A percentile compares a stretch with the other conserved stretches of the same genome.
Evolutionary conservation across 2,113 vertebrate genomes (phyloP).

Genomic region (Ammodytes marinus): DNA sequence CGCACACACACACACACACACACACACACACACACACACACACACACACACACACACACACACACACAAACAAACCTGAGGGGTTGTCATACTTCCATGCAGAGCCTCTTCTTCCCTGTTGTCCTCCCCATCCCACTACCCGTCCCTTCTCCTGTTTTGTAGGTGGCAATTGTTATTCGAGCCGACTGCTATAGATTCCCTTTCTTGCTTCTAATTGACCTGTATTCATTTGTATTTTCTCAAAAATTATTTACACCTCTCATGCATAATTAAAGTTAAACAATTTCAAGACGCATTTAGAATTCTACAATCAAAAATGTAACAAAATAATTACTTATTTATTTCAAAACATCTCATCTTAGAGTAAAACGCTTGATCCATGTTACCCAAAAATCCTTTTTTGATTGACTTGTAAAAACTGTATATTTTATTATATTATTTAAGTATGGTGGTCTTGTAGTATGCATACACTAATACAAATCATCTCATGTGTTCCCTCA

Average conservation of each 20-base stretch:
- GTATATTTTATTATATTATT: neutral
- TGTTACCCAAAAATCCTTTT: neutral
- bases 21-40: constrained; percentile 19
- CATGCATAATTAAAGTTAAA: neutral
- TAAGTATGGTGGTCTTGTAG: neutral
- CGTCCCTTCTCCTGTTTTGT: constrained; percentile 25
- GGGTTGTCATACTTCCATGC: constrained; percentile 75
- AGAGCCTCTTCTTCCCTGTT: constrained; percentile 52
- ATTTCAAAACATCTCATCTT: neutral
- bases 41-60: constrained; percentile 40
- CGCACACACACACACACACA: constrained; percentile 34
- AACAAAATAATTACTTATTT: neutral
- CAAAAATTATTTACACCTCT: neutral
- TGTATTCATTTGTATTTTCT: neutral
- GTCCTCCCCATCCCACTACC: constrained; percentile 20
- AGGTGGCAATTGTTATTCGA: constrained; percentile 18
- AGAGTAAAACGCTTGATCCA: neutral
- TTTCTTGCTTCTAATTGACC: neutral
- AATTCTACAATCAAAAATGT: neutral
- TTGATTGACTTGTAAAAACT: neutral
- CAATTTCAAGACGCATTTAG: neutral
- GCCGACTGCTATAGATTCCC: neutral
- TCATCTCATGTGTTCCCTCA: constrained; percentile 29
- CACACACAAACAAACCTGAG: constrained; percentile 63
- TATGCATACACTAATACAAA: neutral